Evolutionary conservation across 2,797 vertebrate species (phyloP), one percentile per base, ranked within the genome.

Genomic region (Ibycter americanus): DNA sequence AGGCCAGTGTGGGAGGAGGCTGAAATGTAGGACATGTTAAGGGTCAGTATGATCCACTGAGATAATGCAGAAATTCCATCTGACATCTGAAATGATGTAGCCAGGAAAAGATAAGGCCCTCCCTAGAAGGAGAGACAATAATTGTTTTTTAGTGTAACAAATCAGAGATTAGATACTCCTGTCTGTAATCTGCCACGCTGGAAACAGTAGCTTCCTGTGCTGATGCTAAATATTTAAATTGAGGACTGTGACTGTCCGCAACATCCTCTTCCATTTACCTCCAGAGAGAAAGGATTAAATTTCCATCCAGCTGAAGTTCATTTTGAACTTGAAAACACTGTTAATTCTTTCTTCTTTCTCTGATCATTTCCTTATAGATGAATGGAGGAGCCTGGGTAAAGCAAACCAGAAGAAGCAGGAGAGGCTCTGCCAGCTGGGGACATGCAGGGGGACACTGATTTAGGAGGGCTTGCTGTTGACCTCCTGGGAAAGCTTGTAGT

Each of bases 121-220:
- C 51, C 89, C 91, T 97, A 91, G 94, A 87, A 98, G 88, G 71
- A 96, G 73, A 98, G 95, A 97, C 94, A 97, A 92, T 97, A 97
- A 98, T 97, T 98, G 97, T 93, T 98, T 97, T 92, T 94, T 93
- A 98, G 93, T 31, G 8, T 94, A 96, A 97, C 96, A 97, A 97
- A 97, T 97, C 95, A 95, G 97, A 98, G 92, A 93, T 93, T 77
- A 97, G 80, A 74, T 86, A 71, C 88, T 96, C 88, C 78, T 7
- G 1, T 70, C 80, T 97, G 93, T 97, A 95, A 83, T 77, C 89
- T 94, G 71, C 87, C 65, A 34, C 51, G 72, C 82, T 96, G 84
- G 96, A 96, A 97, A 97, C 96, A 94, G 94, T 96, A 87, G 96
- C 84, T 97, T 97, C 91, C 94, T 91, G 72, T 67, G 71, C 89